These are phyloP conservation scores for Trachops cirrhosus DNA, from an alignment of 2,797 vertebrate species.

Conservation along the genomic window DNA sequence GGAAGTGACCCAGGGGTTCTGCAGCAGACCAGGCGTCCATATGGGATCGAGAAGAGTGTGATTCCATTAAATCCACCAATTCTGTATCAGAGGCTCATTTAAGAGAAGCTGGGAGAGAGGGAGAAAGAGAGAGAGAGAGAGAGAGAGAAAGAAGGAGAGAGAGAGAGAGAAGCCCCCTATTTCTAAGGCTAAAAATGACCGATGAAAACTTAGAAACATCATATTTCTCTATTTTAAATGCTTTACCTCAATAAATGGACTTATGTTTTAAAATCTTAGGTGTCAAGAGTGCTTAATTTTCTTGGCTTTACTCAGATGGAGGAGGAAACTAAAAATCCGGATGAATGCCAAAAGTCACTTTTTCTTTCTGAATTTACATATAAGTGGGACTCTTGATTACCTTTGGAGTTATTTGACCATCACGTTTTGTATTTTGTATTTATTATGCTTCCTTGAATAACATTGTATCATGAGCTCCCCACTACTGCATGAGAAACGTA, in stretches of 20 bases:
- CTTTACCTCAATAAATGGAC: neutral
- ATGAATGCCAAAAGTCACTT: neutral
- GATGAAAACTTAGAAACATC: neutral
- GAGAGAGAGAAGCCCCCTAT: neutral
- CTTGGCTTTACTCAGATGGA: neutral
- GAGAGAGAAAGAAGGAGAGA: too few relatives aligned
- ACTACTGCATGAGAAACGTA: neutral
- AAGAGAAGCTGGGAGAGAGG: neutral
- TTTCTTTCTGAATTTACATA: neutral
- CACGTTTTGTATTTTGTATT: neutral
- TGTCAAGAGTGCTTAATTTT: neutral
- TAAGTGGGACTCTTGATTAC: neutral
- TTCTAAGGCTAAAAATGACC: neutral
- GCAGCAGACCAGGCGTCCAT: neutral
- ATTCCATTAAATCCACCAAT: neutral
- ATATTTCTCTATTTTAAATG: neutral
- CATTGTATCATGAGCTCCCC: neutral
- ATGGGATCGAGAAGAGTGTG: neutral
- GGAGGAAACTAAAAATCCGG: slow-evolving; percentile 8
- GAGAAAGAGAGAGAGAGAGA: too few relatives aligned
- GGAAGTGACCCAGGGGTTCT: neutral
- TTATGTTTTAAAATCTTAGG: neutral
- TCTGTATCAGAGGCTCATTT: neutral
- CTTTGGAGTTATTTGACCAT: neutral
- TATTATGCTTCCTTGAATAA: neutral